Percentiles rank a stretch among this genome's conserved stretches.
Conservation (phyloP, 2,113 vertebrate species). For the Physeter macrocephalus region DNA sequence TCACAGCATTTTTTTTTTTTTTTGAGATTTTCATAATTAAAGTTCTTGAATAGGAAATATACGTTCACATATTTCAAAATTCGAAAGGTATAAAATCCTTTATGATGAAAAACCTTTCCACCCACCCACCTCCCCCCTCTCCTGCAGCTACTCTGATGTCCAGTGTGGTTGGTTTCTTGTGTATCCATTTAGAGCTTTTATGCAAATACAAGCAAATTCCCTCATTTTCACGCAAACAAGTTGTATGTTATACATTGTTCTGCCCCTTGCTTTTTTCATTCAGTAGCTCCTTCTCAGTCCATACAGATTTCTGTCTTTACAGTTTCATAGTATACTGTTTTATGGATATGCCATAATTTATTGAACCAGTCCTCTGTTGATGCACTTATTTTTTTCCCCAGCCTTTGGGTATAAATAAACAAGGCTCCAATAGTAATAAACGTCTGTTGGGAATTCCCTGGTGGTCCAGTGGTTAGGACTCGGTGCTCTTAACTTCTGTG, state of each 20-base stretch:
- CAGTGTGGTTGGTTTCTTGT: background rate
- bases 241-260: background rate
- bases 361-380: background rate
- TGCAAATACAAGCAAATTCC: background rate
- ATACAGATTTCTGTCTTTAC: background rate
- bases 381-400: fast-evolving
- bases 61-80: background rate
- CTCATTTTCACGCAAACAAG: background rate
- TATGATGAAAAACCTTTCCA: background rate
- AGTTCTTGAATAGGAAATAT: background rate
- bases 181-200: background rate
- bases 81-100: background rate
- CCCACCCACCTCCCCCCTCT: too few relatives aligned
- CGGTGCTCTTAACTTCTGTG: too few relatives aligned
- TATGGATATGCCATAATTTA: background rate
- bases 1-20: background rate
- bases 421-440: too few relatives aligned
- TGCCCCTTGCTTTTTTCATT: background rate
- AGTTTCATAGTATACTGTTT: background rate
- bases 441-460: too few relatives aligned
- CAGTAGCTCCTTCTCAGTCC: background rate
- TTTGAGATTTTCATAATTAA: background rate
- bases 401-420: background rate
- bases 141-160: fast-evolving
- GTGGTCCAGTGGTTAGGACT: too few relatives aligned